A percentile compares a stretch with the other conserved stretches of the same genome.
Evolutionary conservation across 2,888 invertebrate species (phyloP).

Genomic region (Himalopsyche anomala): DNA sequence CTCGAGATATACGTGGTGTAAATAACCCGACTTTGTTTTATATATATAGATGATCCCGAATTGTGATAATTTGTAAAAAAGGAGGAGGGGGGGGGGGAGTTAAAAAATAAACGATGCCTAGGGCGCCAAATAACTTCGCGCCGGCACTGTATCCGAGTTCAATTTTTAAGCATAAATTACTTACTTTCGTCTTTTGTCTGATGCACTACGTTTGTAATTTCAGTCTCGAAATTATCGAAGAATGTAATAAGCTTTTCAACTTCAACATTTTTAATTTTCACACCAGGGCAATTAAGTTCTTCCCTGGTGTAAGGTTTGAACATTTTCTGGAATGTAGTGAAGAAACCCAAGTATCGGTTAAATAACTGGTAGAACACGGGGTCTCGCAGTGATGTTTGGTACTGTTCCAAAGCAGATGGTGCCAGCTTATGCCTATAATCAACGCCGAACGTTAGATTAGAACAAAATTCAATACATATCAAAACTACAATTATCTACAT

Average conservation of each 20-base stretch:
- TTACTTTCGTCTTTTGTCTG: slow-evolving; percentile 72
- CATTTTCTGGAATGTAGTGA: slow-evolving; percentile 78
- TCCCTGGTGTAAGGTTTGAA: slow-evolving; percentile 80
- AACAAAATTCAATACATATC: no score
- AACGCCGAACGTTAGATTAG: neutral
- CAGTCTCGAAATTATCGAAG: slow-evolving; percentile 81
- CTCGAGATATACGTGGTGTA: no score
- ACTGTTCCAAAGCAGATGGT: slow-evolving; percentile 81
- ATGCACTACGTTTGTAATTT: slow-evolving; percentile 77
- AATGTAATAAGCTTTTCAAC: slow-evolving; percentile 82
- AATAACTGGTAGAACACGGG: slow-evolving; percentile 83
- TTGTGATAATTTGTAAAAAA: no score
- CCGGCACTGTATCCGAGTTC: no score
- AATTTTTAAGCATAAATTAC: no score
- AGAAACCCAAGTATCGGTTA: slow-evolving; percentile 75
- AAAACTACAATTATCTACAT: no score
- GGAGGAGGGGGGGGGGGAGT: no score
- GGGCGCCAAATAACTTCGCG: no score
- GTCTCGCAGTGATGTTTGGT: slow-evolving; percentile 81
- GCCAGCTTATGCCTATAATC: slow-evolving; percentile 71
- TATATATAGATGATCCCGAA: no score
- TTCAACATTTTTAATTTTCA: slow-evolving; percentile 80
- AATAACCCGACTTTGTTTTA: no score
- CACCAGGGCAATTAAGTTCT: slow-evolving; percentile 79
- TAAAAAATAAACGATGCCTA: no score